Conservation (phyloP, 2,797 vertebrate species). For the Pagetopsis macropterus region DNA sequence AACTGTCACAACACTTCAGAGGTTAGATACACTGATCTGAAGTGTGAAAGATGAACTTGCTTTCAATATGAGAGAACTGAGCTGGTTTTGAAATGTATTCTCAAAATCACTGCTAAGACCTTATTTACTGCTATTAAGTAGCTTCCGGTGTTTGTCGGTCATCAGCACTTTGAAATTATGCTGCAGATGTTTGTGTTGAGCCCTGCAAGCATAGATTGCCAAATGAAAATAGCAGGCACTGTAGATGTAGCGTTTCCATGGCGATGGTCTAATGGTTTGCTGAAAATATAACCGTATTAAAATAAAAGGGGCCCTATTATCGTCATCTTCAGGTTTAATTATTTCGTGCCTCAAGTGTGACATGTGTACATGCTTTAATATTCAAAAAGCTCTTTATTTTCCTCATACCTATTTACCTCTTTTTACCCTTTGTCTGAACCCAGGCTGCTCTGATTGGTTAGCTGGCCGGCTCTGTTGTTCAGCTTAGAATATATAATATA, state of each 20-base stretch:
- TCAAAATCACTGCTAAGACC: not conserved
- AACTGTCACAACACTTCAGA: not conserved
- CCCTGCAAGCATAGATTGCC: not conserved
- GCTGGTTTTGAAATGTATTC: not conserved
- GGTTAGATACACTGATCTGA: not conserved
- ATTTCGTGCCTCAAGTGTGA: no score
- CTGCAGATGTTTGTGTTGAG: not conserved
- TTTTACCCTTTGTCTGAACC: no score
- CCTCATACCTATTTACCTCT: no score
- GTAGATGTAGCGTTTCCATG: conserved; percentile 22
- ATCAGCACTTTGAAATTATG: not conserved
- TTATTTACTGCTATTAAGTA: not conserved
- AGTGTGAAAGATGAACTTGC: not conserved
- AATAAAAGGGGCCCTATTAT: not conserved
- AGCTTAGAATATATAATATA: no score
- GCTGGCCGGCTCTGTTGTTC: no score
- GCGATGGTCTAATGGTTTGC: not conserved
- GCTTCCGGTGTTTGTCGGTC: not conserved
- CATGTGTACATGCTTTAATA: no score
- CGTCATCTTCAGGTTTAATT: no score
- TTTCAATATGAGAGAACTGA: not conserved
- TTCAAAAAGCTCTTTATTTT: no score
- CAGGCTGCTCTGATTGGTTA: no score
- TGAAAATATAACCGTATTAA: not conserved
- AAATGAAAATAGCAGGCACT: not conserved